Percentiles rank a stretch among this genome's conserved stretches.
Evolutionary conservation across 2,113 vertebrate genomes (phyloP).

Genomic region (Eurystomus gularis): DNA sequence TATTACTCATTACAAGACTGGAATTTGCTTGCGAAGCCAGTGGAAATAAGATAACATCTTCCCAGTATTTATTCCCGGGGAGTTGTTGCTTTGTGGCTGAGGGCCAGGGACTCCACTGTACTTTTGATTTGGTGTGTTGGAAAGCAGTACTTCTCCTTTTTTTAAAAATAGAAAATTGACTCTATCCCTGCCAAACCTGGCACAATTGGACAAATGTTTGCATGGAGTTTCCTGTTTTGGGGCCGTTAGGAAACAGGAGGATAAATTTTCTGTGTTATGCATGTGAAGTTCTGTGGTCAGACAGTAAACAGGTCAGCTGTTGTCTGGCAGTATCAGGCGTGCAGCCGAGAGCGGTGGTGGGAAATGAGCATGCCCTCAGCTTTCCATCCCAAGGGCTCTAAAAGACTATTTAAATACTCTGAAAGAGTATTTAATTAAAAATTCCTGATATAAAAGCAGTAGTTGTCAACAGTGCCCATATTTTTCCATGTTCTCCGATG

Average conservation of each 20-base stretch:
- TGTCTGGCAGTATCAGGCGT: not conserved
- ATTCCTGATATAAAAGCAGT: not conserved
- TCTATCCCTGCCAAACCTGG: not conserved
- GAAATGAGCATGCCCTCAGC: not conserved
- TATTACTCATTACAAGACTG: rapidly evolving
- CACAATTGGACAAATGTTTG: not conserved
- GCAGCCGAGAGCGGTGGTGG: not conserved
- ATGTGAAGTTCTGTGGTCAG: not conserved
- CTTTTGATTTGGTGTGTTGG: not conserved
- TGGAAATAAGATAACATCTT: not conserved
- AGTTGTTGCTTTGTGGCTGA: not conserved
- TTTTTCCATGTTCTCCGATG: rapidly evolving
- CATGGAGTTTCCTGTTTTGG: rapidly evolving
- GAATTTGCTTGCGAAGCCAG: not conserved
- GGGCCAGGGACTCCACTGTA: not conserved
- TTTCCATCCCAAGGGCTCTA: not conserved
- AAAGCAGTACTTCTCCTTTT: not conserved
- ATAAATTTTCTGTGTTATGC: rapidly evolving
- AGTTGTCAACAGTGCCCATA: rapidly evolving
- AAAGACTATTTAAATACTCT: no score
- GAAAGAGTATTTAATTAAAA: not conserved
- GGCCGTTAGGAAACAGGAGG: not conserved
- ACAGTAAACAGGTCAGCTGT: not conserved
- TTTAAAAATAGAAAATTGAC: not conserved
- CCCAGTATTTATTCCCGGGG: not conserved